A percentile compares a stretch with the other conserved stretches of the same genome.
phyloP scores from a whole-genome alignment of 2,113 vertebrate genomes.

The human region GRCh38 chrX:16633501-16634000 shows the following conservation, averaged over 20 bases:
- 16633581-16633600: neutral
- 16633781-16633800: neutral
- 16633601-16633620: neutral
- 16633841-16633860: conserved; percentile 29
- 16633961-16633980: neutral
- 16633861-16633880: conserved; percentile 53
- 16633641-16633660: neutral
- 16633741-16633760: neutral
- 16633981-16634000: conserved; percentile 43
- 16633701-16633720: neutral
- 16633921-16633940: conserved; percentile 27
- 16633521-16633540: neutral
- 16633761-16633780: neutral
- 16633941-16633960: conserved; percentile 18
- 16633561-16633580: neutral
- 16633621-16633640: neutral
- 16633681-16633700: neutral
- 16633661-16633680: neutral
- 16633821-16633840: conserved; percentile 34
- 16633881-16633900: conserved; percentile 37
- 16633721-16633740: conserved; percentile 12
- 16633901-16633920: conserved; percentile 39
- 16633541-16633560: neutral
- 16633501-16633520: neutral
- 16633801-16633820: neutral